Base-by-base conservation (phyloP, 2,888 invertebrate genomes). In the Tyria jacobaeae region DNA sequence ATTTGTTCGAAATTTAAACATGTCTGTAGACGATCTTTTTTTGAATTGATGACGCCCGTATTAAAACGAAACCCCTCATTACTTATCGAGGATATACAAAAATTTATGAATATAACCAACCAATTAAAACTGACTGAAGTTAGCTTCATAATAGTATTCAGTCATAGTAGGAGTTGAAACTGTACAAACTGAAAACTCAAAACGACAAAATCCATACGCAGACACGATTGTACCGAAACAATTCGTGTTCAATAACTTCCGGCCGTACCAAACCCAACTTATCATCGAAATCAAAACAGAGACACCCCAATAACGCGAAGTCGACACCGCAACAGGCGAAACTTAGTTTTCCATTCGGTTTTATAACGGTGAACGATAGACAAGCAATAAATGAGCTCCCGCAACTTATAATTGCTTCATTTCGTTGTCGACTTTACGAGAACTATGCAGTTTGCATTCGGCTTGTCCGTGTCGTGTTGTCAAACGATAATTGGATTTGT, bases 331-430 rank as follows among this genome's bases (percentile, higher is more conserved):
- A 86, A 85, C 84, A 78, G 83, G 82, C 80, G 5, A 80, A 89
- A 89, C 88, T 88, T 86, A 89, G 87, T 88, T 89, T 87, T 83
- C 87, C 83, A 84, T 90, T 88, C 83, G 80, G 86, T 91, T 90
- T 90, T 91, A 90, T 88, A 88, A 89, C 88, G 82, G 83, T 82
- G 78, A 85, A 84, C 90, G 90, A 92, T 91, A 91, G 91, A 90
- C 90, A 89, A 84, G 90, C 89, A 89, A 93, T 93, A 92, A 92
- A 92, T 90, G 91, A 90, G 87, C 84, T 88, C 86, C 87, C 85
- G 64, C 83, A 92, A 93, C 91, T 92, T 93, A 91, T 92, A 93
- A 93, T 92, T 92, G 92, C 92, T 92, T 91, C 89, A 92, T 93
- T 92, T 89, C 87, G 87, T 86, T 87, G 86, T 86, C 83, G 77